phyloP scores from a whole-genome alignment of 2,113 vertebrate species.

The Xenopus borealis region DNA sequence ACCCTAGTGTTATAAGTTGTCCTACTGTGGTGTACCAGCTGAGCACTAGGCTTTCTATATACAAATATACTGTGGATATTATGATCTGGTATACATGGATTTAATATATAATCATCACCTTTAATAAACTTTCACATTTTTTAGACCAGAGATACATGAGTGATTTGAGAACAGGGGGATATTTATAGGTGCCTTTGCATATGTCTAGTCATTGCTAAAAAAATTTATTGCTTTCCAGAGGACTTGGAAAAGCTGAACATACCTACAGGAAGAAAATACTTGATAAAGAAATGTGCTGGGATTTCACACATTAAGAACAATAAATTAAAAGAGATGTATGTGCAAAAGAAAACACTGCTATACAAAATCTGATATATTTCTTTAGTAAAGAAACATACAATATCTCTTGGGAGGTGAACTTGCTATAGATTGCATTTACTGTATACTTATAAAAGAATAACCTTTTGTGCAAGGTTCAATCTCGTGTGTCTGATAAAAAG shows the following conservation, averaged over 20 bases:
- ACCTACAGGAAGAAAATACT: not conserved
- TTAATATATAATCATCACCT: too few relatives aligned
- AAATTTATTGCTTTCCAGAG: not conserved
- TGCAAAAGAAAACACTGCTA: conserved; percentile 41
- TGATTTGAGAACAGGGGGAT: not conserved
- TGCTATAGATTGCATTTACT: conserved; percentile 50
- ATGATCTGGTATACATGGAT: too few relatives aligned
- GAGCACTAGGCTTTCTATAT: too few relatives aligned
- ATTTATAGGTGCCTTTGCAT: not conserved
- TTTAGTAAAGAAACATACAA: conserved; percentile 44
- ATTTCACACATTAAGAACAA: conserved; percentile 49
- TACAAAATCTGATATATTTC: conserved; percentile 49
- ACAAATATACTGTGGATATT: too few relatives aligned
- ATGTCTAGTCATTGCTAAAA: not conserved
- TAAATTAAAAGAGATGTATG: conserved; percentile 34
- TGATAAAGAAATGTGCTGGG: conserved; percentile 25
- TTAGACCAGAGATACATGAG: too few relatives aligned
- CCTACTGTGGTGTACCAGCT: too few relatives aligned
- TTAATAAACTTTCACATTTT: too few relatives aligned
- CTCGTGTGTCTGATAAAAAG: conserved; percentile 40
- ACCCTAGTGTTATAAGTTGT: too few relatives aligned
- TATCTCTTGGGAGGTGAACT: conserved; percentile 48
- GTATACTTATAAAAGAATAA: conserved; percentile 49
- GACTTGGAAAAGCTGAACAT: not conserved
- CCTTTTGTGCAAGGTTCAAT: conserved; percentile 28